Percentiles rank a stretch among this genome's conserved stretches.
These are phyloP conservation scores for Teleopsis dalmanni DNA, from an alignment of 1,140 invertebrate genomes.

Conservation along the genomic window DNA sequence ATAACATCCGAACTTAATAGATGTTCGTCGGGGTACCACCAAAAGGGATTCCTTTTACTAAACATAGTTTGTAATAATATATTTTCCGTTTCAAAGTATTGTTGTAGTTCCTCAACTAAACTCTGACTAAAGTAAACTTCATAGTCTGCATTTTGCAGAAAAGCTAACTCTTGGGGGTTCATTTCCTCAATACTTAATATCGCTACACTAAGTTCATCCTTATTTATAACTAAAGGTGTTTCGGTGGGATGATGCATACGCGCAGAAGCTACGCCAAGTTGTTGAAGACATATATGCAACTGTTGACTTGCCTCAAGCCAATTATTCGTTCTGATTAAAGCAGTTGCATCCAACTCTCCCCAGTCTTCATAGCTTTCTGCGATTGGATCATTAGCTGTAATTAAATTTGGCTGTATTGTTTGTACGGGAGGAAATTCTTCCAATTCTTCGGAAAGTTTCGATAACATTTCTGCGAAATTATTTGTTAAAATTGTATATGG, in stretches of 20 bases:
- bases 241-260: conserved; percentile 3
- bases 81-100: background rate
- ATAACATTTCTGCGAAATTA: conserved; percentile 4
- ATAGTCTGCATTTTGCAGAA: background rate
- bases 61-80: conserved; percentile 4
- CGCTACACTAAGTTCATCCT: background rate
- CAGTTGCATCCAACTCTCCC: conserved; percentile 5
- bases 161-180: background rate
- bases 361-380: conserved; percentile 1
- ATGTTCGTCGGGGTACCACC: conserved; percentile 12
- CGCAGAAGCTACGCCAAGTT: background rate
- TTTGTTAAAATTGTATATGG: background rate
- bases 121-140: background rate
- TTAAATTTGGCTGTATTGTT: background rate
- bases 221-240: background rate
- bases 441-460: background rate
- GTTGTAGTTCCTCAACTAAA: conserved; percentile 1
- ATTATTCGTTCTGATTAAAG: background rate
- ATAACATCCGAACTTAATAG: background rate
- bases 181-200: background rate
- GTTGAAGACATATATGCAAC: conserved; percentile 1
- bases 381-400: background rate
- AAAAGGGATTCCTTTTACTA: conserved; percentile 2
- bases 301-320: conserved; percentile 1
- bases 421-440: conserved; percentile 2